These are phyloP conservation scores for Meloidogyne floridensis DNA, from an alignment of 1,140 invertebrate species.

Conservation along the genomic window DNA sequence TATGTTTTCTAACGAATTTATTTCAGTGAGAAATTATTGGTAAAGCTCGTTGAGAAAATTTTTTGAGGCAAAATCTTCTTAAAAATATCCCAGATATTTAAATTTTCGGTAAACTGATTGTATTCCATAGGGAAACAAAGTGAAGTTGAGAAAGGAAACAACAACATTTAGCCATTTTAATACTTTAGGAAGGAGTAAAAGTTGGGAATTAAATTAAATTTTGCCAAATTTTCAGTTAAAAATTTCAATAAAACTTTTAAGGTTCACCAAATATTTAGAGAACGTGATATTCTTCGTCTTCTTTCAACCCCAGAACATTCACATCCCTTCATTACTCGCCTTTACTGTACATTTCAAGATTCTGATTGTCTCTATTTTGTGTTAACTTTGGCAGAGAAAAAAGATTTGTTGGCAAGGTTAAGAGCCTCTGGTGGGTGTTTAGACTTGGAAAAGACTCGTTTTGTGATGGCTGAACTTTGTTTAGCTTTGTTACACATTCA, in stretches of 20 bases:
- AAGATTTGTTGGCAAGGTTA: slow-evolving; percentile 38
- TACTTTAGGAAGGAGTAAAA: no score
- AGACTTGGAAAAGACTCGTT: slow-evolving; percentile 18
- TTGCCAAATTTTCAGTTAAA: no score
- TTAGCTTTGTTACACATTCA: slow-evolving; percentile 46
- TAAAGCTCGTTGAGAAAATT: no score
- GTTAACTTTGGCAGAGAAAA: slow-evolving; percentile 33
- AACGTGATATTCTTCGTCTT: slow-evolving; percentile 38
- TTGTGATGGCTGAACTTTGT: slow-evolving; percentile 40
- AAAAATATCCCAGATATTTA: no score
- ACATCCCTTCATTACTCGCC: slow-evolving; percentile 45
- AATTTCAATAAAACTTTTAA: slow-evolving; percentile 26
- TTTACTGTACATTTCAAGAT: slow-evolving; percentile 52
- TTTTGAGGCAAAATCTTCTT: no score
- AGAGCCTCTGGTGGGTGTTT: slow-evolving; percentile 18
- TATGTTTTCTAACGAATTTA: no score
- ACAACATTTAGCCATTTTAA: no score
- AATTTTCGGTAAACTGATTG: no score
- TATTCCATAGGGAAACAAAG: no score
- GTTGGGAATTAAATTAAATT: no score
- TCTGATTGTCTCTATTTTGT: slow-evolving; percentile 50
- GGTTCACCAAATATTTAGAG: slow-evolving; percentile 49
- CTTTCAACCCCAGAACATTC: slow-evolving; percentile 42
- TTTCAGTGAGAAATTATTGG: no score
- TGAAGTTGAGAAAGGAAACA: no score